Evolutionary conservation across 2,797 vertebrate species (phyloP).

Genomic region (Sebastes iracundus): DNA sequence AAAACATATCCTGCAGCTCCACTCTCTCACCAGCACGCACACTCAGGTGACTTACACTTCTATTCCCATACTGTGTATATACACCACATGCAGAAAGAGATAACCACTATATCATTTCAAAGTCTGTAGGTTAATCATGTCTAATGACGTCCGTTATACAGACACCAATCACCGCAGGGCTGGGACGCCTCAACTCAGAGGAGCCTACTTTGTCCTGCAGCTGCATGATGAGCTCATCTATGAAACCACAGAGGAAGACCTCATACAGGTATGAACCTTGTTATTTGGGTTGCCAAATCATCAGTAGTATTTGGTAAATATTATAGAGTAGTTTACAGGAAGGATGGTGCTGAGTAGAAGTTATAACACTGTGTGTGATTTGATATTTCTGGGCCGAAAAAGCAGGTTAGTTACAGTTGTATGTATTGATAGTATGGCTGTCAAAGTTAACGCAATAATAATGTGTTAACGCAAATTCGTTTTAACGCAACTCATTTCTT

Average conservation of each 20-base stretch:
- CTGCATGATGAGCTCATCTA: conserved; percentile 97
- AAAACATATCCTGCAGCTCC: conserved; percentile 79
- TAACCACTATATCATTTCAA: not conserved
- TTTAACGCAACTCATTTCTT: too few species aligned
- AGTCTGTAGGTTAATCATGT: not conserved
- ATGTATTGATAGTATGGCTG: not conserved
- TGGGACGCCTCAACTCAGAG: conserved; percentile 69
- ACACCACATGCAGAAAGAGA: not conserved
- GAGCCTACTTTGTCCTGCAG: conserved; percentile 95
- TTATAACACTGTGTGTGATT: not conserved
- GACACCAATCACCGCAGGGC: conserved; percentile 54
- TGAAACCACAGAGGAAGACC: conserved; percentile 91
- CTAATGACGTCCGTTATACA: conserved; percentile 18
- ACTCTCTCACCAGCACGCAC: conserved; percentile 87
- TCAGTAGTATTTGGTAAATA: not conserved
- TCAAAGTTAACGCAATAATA: too few species aligned
- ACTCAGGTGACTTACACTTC: conserved; percentile 57
- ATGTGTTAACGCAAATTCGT: too few species aligned
- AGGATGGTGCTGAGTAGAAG: not conserved
- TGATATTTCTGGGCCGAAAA: not conserved
- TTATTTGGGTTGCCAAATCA: not conserved
- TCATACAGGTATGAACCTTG: conserved; percentile 86
- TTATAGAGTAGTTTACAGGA: not conserved
- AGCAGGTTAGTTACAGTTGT: not conserved
- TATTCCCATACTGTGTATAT: not conserved